Evolutionary conservation across 1,140 invertebrate genomes (phyloP).

Genomic region (Macrocentrus cingulum): DNA sequence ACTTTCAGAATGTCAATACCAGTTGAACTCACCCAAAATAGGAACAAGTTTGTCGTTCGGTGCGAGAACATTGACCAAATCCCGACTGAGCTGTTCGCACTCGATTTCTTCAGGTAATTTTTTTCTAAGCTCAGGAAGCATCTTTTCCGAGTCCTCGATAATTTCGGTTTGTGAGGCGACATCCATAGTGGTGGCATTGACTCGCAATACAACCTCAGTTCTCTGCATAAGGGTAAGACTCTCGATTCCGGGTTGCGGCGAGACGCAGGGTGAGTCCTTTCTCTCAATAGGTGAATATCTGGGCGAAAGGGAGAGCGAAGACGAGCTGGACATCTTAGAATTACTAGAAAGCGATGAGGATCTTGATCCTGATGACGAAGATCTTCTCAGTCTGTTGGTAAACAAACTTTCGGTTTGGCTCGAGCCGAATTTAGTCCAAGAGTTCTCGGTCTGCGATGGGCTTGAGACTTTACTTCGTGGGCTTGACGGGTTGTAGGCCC

Average conservation of each 20-base stretch:
- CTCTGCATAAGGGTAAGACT: slow-evolving; percentile 63
- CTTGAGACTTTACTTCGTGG: slow-evolving; percentile 47
- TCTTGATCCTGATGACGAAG: slow-evolving; percentile 32
- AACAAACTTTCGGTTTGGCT: slow-evolving; percentile 30
- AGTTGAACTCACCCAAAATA: slow-evolving; percentile 69
- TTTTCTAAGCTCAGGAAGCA: slow-evolving; percentile 50
- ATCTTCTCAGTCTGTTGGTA: slow-evolving; percentile 18
- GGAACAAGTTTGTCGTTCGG: slow-evolving; percentile 71
- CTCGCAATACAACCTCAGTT: slow-evolving; percentile 64
- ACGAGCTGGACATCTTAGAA: slow-evolving; percentile 38
- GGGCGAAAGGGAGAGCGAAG: slow-evolving; percentile 42
- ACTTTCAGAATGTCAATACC: too few species aligned
- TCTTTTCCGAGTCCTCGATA: slow-evolving; percentile 28
- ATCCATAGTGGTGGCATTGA: slow-evolving; percentile 64
- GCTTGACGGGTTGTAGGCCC: background rate
- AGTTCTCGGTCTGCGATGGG: slow-evolving; percentile 50
- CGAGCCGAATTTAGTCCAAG: slow-evolving; percentile 28
- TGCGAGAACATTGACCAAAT: slow-evolving; percentile 71
- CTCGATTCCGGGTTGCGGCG: slow-evolving; percentile 54
- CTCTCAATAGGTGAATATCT: slow-evolving; percentile 39
- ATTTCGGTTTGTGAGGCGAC: slow-evolving; percentile 67
- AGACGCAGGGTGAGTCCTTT: slow-evolving; percentile 44
- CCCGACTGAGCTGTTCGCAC: slow-evolving; percentile 74
- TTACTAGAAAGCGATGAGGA: slow-evolving; percentile 36
- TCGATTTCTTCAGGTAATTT: slow-evolving; percentile 78